Evolutionary conservation across 2,888 invertebrate genomes (phyloP).

Genomic region (Saturnia pavonia): DNA sequence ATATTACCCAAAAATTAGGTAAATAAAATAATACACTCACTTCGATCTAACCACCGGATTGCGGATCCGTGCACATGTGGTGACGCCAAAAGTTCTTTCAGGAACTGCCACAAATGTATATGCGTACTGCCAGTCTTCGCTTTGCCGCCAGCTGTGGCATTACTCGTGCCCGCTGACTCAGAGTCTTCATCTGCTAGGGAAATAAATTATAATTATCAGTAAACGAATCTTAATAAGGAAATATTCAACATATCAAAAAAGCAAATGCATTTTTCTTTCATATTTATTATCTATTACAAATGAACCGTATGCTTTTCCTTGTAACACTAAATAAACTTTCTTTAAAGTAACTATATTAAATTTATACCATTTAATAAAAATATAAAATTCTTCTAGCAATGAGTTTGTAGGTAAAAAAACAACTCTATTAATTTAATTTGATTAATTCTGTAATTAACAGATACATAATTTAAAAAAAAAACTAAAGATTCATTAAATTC

Average conservation of each 20-base stretch:
- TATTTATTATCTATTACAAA: neutral
- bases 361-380: neutral
- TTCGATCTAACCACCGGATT: conserved; percentile 98
- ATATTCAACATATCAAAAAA: neutral
- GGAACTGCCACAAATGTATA: conserved; percentile 99
- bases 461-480: neutral
- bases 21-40: conserved; percentile 55
- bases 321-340: too few species aligned
- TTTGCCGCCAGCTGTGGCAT: conserved; percentile 56
- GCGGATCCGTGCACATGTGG: conserved; percentile 95
- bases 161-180: conserved; percentile 65
- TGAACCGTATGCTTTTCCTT: too few species aligned
- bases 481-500: too few species aligned
- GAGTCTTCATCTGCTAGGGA: conserved; percentile 81
- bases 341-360: too few species aligned
- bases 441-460: neutral
- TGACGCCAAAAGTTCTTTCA: conserved; percentile 95
- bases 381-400: neutral
- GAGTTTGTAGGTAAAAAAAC: too few species aligned
- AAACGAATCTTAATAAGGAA: neutral
- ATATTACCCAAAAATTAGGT: conserved; percentile 16
- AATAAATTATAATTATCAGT: conserved; percentile 2
- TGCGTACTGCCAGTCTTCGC: conserved; percentile 88
- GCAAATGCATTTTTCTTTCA: neutral
- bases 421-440: neutral